Evolutionary conservation across 2,797 vertebrate genomes (phyloP).

Genomic region (Centropyge bicolor): DNA sequence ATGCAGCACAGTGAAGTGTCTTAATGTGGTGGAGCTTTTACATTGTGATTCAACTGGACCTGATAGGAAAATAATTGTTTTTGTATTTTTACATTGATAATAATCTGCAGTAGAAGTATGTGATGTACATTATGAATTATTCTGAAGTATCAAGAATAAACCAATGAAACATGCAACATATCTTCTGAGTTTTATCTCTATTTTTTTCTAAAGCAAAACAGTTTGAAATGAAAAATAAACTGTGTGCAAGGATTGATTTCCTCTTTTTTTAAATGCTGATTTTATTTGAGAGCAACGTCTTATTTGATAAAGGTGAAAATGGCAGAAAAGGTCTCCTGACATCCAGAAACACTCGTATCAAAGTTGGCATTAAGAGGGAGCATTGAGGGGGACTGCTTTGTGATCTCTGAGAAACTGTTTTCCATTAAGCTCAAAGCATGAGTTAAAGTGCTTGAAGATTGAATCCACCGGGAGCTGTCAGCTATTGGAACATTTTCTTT

Average conservation of each 20-base stretch:
- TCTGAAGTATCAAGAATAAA: not conserved
- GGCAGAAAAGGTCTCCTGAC: not conserved
- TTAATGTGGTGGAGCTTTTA: not conserved
- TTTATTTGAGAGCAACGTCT: constrained; percentile 3
- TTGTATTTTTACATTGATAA: not conserved
- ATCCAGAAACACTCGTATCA: constrained; percentile 10
- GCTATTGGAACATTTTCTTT: constrained; percentile 12
- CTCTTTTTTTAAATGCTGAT: not conserved
- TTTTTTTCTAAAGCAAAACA: too few species aligned
- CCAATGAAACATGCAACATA: too few species aligned
- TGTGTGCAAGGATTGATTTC: too few species aligned
- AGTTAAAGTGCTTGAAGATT: constrained; percentile 27
- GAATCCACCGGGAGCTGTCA: constrained; percentile 46
- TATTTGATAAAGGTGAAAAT: constrained; percentile 7
- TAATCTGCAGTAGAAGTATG: not conserved
- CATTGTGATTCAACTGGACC: not conserved
- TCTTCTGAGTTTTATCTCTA: not conserved
- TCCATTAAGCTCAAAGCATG: constrained; percentile 26
- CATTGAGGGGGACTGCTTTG: constrained; percentile 18
- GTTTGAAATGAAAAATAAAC: too few species aligned
- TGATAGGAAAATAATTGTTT: not conserved
- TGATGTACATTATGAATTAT: too few species aligned
- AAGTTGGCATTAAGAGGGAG: constrained; percentile 23
- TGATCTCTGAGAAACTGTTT: constrained; percentile 37
- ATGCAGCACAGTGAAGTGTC: not conserved